Evolutionary conservation across 2,888 invertebrate genomes (phyloP).

Genomic region (Pseudococcus longispinus): DNA sequence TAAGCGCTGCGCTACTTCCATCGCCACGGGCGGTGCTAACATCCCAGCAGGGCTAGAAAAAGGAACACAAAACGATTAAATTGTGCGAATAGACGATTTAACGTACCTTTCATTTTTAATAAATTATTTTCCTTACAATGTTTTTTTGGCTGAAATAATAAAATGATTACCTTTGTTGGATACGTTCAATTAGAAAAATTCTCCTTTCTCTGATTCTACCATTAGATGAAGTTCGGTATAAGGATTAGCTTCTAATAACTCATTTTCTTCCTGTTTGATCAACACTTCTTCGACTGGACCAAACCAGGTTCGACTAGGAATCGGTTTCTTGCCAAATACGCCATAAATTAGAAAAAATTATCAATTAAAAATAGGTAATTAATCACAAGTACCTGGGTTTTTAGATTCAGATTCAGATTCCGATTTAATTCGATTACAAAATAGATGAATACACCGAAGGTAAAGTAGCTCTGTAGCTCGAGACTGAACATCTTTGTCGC

Average conservation of each 20-base stretch:
- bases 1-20: too few relatives aligned
- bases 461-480: constrained; percentile 80
- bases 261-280: constrained; percentile 48
- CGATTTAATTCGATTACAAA: constrained; percentile 64
- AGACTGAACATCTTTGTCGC: constrained; percentile 75
- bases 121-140: not conserved
- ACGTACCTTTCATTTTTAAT: not conserved
- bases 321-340: constrained; percentile 73
- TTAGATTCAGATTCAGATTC: not conserved
- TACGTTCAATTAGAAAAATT: constrained; percentile 67
- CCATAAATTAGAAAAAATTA: constrained; percentile 64
- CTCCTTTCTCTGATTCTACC: constrained; percentile 66
- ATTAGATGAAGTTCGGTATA: constrained; percentile 64
- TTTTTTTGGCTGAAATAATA: not conserved
- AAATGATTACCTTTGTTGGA: constrained; percentile 72
- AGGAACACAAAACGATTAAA: not conserved
- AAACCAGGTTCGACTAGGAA: constrained; percentile 76
- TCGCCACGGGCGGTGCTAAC: too few relatives aligned
- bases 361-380: not conserved
- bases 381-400: constrained; percentile 31
- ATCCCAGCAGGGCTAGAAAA: not conserved
- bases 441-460: constrained; percentile 72
- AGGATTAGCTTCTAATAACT: constrained; percentile 52
- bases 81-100: constrained; percentile 6
- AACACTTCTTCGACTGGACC: constrained; percentile 80